phyloP scores from a whole-genome alignment of 2,888 invertebrate genomes.

The Tipula lateralis region DNA sequence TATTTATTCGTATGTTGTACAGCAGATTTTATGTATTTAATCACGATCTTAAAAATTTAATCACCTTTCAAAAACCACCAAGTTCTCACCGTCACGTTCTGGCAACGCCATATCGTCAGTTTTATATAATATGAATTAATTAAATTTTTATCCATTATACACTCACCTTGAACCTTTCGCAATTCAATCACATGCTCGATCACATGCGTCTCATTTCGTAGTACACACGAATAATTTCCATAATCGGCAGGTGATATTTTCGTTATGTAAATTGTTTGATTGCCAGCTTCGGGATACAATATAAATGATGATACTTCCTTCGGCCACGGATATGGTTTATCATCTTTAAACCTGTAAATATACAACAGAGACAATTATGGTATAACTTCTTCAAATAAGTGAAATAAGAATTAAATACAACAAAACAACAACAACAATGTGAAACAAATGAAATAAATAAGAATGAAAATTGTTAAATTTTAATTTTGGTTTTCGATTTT shows the following conservation, averaged over 20 bases:
- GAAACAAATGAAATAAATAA: neutral
- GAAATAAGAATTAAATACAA: neutral
- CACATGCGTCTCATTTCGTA: conserved; percentile 65
- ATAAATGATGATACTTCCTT: conserved; percentile 66
- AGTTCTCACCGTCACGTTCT: no score
- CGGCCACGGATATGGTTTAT: conserved; percentile 70
- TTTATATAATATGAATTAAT: no score
- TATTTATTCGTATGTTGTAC: no score
- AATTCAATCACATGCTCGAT: conserved; percentile 61
- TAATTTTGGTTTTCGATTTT: neutral
- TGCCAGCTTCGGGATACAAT: conserved; percentile 69
- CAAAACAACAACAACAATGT: neutral
- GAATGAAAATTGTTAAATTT: neutral
- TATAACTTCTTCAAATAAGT: neutral
- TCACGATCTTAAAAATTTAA: no score
- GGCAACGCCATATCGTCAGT: no score
- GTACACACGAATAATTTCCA: conserved; percentile 69
- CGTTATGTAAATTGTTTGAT: conserved; percentile 71
- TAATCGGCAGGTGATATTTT: conserved; percentile 60
- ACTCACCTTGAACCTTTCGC: conserved; percentile 57
- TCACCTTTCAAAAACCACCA: no score
- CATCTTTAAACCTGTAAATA: conserved; percentile 67
- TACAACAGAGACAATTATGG: no score
- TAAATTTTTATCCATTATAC: conserved; percentile 38
- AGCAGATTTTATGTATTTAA: no score